These are phyloP conservation scores for Cyprinodon diabolis DNA, from an alignment of 2,797 vertebrate species.

Conservation along the genomic window DNA sequence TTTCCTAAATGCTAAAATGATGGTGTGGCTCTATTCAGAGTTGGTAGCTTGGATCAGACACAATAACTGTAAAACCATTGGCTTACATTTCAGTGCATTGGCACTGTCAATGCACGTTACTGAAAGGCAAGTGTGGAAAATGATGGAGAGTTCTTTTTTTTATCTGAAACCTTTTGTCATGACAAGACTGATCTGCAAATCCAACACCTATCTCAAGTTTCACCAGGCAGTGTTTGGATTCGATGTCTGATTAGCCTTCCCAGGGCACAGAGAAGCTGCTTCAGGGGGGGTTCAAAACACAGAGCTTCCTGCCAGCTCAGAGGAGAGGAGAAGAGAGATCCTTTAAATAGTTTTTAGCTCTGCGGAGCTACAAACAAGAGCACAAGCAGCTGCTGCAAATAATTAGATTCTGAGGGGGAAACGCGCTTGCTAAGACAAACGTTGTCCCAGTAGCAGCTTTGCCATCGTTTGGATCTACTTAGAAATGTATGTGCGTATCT, in stretches of 20 bases:
- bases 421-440: slow-evolving; percentile 78
- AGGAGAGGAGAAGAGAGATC: slow-evolving; percentile 51
- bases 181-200: slow-evolving; percentile 45
- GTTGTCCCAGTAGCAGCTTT: slow-evolving; percentile 77
- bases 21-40: slow-evolving; percentile 39
- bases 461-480: slow-evolving; percentile 58
- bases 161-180: slow-evolving; percentile 19
- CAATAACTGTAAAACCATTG: slow-evolving; percentile 41
- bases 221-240: slow-evolving; percentile 37
- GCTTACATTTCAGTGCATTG: slow-evolving; percentile 42
- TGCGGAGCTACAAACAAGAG: slow-evolving; percentile 74
- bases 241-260: slow-evolving; percentile 46
- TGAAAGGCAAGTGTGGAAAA: slow-evolving; percentile 15
- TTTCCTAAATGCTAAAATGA: slow-evolving; percentile 52
- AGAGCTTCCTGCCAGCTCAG: slow-evolving; percentile 45
- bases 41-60: slow-evolving; percentile 37
- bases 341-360: slow-evolving; percentile 73
- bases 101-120: slow-evolving; percentile 14
- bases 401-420: slow-evolving; percentile 67
- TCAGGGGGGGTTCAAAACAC: slow-evolving; percentile 29
- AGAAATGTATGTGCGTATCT: slow-evolving; percentile 12
- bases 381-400: slow-evolving; percentile 80
- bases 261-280: slow-evolving; percentile 39
- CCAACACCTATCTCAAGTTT: slow-evolving; percentile 33
- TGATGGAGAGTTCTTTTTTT: slow-evolving; percentile 12